Percentiles rank a stretch among this genome's conserved stretches.
Evolutionary conservation across 2,797 vertebrate genomes (phyloP).

Genomic region (Sebastes diaconus): DNA sequence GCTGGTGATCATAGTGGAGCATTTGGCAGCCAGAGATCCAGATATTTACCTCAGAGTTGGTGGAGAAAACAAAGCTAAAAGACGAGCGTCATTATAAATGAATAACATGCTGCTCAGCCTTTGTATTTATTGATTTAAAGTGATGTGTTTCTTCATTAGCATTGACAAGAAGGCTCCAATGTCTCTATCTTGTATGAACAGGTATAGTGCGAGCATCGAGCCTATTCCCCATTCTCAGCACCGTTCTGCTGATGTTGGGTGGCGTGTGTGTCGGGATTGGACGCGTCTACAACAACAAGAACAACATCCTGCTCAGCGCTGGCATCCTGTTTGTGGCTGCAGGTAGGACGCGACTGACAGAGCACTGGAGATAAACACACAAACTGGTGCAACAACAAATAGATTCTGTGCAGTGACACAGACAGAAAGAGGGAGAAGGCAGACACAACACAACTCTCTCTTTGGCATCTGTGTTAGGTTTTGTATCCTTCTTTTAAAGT

Average conservation of each 20-base stretch:
- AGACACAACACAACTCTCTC: neutral
- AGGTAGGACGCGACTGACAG: slow-evolving; percentile 76
- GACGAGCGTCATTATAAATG: neutral
- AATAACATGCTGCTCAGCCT: neutral
- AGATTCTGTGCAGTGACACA: neutral
- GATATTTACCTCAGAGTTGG: neutral
- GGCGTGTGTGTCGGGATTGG: slow-evolving; percentile 91
- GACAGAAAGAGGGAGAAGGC: neutral
- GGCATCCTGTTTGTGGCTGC: slow-evolving; percentile 97
- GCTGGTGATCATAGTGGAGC: neutral
- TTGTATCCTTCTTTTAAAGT: neutral
- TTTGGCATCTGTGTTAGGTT: neutral
- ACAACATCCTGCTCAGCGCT: slow-evolving; percentile 94
- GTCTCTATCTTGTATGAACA: slow-evolving; percentile 61
- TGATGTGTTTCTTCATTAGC: neutral
- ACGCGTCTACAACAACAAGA: slow-evolving; percentile 91
- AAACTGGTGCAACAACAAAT: neutral
- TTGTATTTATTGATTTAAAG: neutral
- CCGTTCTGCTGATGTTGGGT: slow-evolving; percentile 91
- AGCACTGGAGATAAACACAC: neutral
- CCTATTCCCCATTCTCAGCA: slow-evolving; percentile 95
- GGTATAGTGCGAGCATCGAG: slow-evolving; percentile 96
- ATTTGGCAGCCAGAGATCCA: neutral
- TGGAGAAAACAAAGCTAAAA: neutral
- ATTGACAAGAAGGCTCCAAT: neutral